Evolutionary conservation across 2,888 invertebrate species (phyloP), one percentile per base, ranked within the genome.

Genomic region (Ophion ellenae): DNA sequence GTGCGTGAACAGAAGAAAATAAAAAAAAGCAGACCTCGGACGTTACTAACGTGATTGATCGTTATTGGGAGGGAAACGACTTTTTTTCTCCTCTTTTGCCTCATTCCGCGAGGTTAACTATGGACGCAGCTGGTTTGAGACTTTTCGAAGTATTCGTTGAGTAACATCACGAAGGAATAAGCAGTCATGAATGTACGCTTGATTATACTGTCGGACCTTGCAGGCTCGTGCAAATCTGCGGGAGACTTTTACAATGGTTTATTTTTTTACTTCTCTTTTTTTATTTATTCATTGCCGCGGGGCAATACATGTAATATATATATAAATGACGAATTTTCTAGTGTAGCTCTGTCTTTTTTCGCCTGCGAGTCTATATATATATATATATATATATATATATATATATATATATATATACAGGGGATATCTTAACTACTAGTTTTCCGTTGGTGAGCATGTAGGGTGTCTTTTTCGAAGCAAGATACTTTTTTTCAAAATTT

Each of bases 31-130:
- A 59, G 24, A 40, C 28, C 61, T 67, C 61, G 59, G 61, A 61
- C 70, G 63, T 70, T 63, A 63, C 63, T 17, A 61, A 53, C 45
- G 71, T 79, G 79, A 79, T 79, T 79, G 79, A 79, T 79, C 79
- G 79, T 79, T 64, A 64, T 79, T 79, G 79, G 71, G 71, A 79
- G 79, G 79, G 79, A 79, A 79, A 79, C 79, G 40, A 64, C 71
- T 71, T 71, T 79, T 79, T 63, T 45, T 45, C 36, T 40, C 40
- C 74, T 63, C 47, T 79, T 63, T 47, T 71, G 5, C 61, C 57
- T 61, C 32, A 47, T 71, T 76, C 63, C 24, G 7, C 63, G 74
- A 63, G 74, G 45, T 63, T 63, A 61, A 61, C 57, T 59, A 61
- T 70, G 32, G 59, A 45, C 59, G 77, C 77, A 77, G 77, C 77